Percentiles rank a stretch among this genome's conserved stretches.
These are phyloP conservation scores for Zaprionus bogoriensis DNA, from an alignment of 2,888 invertebrate species.

Conservation along the genomic window DNA sequence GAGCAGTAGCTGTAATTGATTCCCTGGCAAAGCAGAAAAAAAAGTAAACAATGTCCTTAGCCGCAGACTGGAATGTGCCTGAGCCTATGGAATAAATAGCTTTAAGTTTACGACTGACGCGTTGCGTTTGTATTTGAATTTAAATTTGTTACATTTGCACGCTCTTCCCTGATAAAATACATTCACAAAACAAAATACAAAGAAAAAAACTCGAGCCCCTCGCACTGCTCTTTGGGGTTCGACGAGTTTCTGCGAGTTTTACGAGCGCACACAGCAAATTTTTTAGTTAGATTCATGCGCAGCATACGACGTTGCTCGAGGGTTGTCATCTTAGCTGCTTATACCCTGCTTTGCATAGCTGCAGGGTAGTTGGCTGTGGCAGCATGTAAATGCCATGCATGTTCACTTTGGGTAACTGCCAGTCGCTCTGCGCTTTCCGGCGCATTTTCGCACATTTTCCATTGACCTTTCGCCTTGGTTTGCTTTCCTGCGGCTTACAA, in stretches of 20 bases:
- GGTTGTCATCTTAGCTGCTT: background rate
- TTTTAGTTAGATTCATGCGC: slow-evolving; percentile 25
- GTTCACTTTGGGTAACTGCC: slow-evolving; percentile 3
- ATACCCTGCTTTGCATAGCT: background rate
- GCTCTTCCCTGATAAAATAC: too few relatives aligned
- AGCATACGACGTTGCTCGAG: slow-evolving; percentile 5
- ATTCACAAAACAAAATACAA: too few relatives aligned
- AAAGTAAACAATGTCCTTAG: slow-evolving; percentile 46
- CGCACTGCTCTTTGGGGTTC: slow-evolving; percentile 16
- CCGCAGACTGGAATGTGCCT: slow-evolving; percentile 16
- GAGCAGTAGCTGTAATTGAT: slow-evolving; percentile 61
- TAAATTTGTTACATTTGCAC: slow-evolving; percentile 37
- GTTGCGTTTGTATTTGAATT: slow-evolving; percentile 32
- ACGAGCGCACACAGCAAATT: slow-evolving; percentile 57
- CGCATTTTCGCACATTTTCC: slow-evolving; percentile 28
- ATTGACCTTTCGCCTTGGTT: slow-evolving; percentile 55
- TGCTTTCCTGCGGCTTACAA: slow-evolving; percentile 58
- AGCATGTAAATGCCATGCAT: background rate
- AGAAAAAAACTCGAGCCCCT: too few relatives aligned
- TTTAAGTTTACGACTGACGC: slow-evolving; percentile 68
- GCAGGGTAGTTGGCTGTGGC: background rate
- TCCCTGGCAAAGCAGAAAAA: slow-evolving; percentile 28
- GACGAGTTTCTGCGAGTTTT: slow-evolving; percentile 38
- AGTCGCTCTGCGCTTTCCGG: background rate
- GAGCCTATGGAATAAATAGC: slow-evolving; percentile 49